Evolutionary conservation across 2,113 vertebrate genomes (phyloP).

Genomic region (Sterna hirundo): DNA sequence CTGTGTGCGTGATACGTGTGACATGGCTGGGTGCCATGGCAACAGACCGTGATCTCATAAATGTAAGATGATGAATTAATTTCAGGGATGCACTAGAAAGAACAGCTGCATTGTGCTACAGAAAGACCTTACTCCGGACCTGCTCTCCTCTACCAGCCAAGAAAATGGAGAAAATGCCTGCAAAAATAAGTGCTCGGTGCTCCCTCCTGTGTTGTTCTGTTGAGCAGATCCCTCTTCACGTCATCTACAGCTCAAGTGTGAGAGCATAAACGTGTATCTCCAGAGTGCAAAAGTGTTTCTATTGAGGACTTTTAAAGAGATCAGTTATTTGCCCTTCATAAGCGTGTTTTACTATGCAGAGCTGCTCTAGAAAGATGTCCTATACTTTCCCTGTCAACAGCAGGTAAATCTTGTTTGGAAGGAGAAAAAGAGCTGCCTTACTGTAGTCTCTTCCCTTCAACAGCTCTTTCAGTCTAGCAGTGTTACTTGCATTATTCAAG

Average conservation of each 20-base stretch:
- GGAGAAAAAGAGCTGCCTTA: conserved; percentile 10
- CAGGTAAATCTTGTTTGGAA: conserved; percentile 6
- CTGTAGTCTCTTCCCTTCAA: neutral
- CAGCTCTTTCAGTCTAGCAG: neutral
- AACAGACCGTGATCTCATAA: neutral
- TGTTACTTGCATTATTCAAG: neutral
- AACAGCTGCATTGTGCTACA: neutral
- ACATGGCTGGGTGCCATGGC: neutral
- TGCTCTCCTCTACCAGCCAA: neutral
- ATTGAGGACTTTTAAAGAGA: neutral
- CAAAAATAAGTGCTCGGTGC: neutral
- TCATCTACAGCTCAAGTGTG: neutral
- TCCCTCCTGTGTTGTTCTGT: neutral
- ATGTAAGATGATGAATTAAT: neutral
- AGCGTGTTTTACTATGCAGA: neutral
- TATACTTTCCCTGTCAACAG: neutral
- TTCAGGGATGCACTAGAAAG: neutral
- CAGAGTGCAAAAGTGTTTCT: conserved; percentile 1
- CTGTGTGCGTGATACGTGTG: neutral
- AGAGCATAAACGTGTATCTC: neutral
- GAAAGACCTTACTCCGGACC: neutral
- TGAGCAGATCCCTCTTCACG: conserved; percentile 1
- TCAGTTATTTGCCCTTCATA: neutral
- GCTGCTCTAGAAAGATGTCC: neutral
- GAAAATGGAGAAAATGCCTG: neutral